Evolutionary conservation across 2,888 invertebrate genomes (phyloP).

Genomic region (Scaptomyza polygonia): DNA sequence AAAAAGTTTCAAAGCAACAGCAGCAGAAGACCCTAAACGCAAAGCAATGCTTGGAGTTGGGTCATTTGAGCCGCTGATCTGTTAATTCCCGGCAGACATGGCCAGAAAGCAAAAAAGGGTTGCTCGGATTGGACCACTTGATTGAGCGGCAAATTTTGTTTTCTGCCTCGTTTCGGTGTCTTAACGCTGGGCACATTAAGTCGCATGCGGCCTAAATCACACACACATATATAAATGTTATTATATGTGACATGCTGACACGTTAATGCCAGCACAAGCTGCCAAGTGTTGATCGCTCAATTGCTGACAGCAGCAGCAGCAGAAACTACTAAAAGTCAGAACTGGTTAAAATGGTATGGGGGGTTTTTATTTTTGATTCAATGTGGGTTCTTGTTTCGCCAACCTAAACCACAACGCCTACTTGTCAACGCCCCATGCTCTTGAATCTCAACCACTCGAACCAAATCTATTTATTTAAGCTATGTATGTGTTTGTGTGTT

Average conservation of each 20-base stretch:
- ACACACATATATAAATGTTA: background rate
- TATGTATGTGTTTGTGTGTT: constrained; percentile 29
- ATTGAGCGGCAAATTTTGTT: constrained; percentile 63
- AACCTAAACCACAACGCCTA: constrained; percentile 69
- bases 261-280: constrained; percentile 71
- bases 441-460: constrained; percentile 58
- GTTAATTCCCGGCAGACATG: constrained; percentile 47
- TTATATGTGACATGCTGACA: constrained; percentile 63
- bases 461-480: constrained; percentile 74
- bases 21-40: constrained; percentile 34
- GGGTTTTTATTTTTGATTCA: constrained; percentile 5
- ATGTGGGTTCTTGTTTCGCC: constrained; percentile 49
- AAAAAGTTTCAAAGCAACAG: constrained; percentile 34
- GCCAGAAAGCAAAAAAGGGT: constrained; percentile 36
- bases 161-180: constrained; percentile 30
- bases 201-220: constrained; percentile 65
- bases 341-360: constrained; percentile 9
- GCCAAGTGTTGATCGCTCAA: constrained; percentile 75
- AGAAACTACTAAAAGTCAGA: constrained; percentile 70
- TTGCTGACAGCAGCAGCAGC: constrained; percentile 42
- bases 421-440: constrained; percentile 37
- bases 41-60: constrained; percentile 15
- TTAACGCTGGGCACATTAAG: constrained; percentile 58
- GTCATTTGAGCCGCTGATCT: constrained; percentile 46
- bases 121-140: constrained; percentile 39